phyloP scores from a whole-genome alignment of 2,888 invertebrate species.

The Colletes collaris region DNA sequence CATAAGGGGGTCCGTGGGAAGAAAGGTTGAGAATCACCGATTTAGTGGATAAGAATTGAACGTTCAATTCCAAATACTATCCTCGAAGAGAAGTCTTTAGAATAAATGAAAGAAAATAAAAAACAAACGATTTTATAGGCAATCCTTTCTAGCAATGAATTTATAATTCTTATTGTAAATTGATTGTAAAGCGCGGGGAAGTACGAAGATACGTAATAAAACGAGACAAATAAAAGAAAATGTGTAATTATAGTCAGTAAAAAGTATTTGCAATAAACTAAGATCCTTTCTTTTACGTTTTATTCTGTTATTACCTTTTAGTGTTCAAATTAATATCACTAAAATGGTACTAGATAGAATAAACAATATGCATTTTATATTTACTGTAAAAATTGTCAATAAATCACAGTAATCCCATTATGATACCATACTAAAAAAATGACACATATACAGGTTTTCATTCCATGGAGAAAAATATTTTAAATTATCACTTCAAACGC shows the following conservation, averaged over 20 bases:
- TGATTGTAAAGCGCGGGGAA: not conserved
- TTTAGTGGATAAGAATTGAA: constrained; percentile 24
- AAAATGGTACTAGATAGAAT: not conserved
- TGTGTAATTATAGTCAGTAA: constrained; percentile 11
- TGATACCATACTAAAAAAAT: not conserved
- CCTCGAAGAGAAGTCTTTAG: not conserved
- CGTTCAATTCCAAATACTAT: not conserved
- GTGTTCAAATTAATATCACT: not conserved
- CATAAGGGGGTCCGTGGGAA: too few relatives aligned
- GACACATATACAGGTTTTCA: not conserved
- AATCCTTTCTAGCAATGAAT: constrained; percentile 19
- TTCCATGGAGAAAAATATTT: not conserved
- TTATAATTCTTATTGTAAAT: constrained; percentile 15
- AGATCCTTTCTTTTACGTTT: not conserved
- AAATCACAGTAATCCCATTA: not conserved
- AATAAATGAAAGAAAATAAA: not conserved
- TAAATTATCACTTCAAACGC: not conserved
- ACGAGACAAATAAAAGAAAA: constrained; percentile 4
- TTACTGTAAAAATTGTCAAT: not conserved
- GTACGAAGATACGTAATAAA: constrained; percentile 8
- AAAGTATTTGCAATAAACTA: constrained; percentile 41
- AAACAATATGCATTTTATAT: not conserved
- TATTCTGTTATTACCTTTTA: not conserved
- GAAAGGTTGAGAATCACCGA: not conserved
- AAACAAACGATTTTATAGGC: constrained; percentile 18